Evolutionary conservation across 2,888 invertebrate genomes (phyloP), one percentile per base, ranked within the genome.

Genomic region (Trileptium ribeirensis): DNA sequence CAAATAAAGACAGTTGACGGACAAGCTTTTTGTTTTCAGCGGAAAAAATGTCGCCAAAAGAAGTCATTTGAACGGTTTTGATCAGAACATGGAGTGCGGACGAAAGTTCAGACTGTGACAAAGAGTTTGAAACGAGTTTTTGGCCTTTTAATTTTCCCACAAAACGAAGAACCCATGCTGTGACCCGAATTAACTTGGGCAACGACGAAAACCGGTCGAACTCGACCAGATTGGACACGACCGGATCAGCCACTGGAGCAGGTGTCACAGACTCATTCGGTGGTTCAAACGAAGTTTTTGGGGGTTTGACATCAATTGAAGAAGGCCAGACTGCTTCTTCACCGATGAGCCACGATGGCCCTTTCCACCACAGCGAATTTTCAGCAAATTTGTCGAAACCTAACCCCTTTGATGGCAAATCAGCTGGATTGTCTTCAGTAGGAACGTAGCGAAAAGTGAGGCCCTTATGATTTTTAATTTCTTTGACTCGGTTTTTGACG

Each of bases 391-490:
- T 77, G 33, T 83, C 81, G 0, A 51, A 33, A 0, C 82, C 79
- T 24, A 80, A 31, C 24, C 84, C 86, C 86, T 75, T 86, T 37
- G 15, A 85, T 1, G 84, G 83, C 3, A 83, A 80, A 81, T 87
- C 87, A 2, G 87, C 87, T 0, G 87, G 86, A 81, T 87, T 87
- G 0, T 84, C 82, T 36, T 83, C 70, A 0, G 85, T 82, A 1
- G 74, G 40, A 31, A 86, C 85, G 78, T 87, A 84, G 34, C 82
- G 83, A 84, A 86, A 86, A 33, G 70, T 29, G 51, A 51, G 51
- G 51, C 24, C 51, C 51, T 51, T 51, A 51, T 51, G 51, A 51
- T 51, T 51, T 51, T 51, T 51, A 24, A 51, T 51, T 24, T 51
- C 8, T 51, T 51, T 51, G 8, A 51, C 24, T 51, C 51, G 8